phyloP scores from a whole-genome alignment of 2,888 invertebrate genomes.

The Netelia virgata region DNA sequence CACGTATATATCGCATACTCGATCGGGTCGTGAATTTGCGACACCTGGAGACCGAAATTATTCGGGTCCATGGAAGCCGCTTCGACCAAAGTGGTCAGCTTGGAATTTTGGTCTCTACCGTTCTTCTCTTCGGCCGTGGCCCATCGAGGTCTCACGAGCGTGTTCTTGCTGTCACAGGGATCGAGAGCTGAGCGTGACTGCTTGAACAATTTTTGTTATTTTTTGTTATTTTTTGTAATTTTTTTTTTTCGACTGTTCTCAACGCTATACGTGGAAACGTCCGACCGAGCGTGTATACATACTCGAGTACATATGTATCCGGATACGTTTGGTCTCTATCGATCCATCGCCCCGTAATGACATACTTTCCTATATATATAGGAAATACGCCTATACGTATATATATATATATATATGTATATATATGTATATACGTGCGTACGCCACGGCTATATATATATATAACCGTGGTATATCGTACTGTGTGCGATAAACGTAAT shows the following conservation, averaged over 20 bases:
- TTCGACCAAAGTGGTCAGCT: background rate
- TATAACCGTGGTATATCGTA: background rate
- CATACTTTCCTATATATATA: slow-evolving; percentile 22
- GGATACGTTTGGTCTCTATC: slow-evolving; percentile 43
- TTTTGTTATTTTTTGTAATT: background rate
- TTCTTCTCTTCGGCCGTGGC: background rate
- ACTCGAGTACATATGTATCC: background rate
- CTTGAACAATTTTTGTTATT: too few species aligned
- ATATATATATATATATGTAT: too few species aligned
- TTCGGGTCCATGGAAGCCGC: background rate
- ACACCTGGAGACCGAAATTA: slow-evolving; percentile 14
- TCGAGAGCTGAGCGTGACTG: too few species aligned
- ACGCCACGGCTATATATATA: too few species aligned
- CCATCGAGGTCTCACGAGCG: too few species aligned
- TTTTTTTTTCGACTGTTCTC: background rate
- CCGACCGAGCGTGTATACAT: background rate
- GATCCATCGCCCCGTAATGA: slow-evolving; percentile 45
- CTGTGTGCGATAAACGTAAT: slow-evolving; percentile 41
- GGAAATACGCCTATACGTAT: too few species aligned
- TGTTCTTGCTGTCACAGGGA: too few species aligned
- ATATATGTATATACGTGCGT: too few species aligned
- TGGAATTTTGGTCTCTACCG: background rate
- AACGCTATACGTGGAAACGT: slow-evolving; percentile 1
- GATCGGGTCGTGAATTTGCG: background rate
- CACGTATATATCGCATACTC: background rate